These are phyloP conservation scores for Notocelia uddmanniana DNA, from an alignment of 2,888 invertebrate species.

Conservation along the genomic window DNA sequence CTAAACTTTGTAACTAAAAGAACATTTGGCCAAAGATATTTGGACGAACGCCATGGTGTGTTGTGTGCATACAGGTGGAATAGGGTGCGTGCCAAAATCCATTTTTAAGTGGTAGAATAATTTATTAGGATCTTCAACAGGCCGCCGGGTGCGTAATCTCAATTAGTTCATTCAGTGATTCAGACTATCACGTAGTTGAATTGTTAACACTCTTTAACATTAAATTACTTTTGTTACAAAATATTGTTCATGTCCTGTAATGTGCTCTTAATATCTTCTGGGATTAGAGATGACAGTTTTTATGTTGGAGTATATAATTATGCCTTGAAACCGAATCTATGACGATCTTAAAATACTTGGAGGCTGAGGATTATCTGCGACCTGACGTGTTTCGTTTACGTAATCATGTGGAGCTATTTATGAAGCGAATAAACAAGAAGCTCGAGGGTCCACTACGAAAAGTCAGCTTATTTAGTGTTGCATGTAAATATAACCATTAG, in stretches of 20 bases:
- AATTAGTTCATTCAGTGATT: slow-evolving; percentile 25
- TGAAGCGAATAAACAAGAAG: background rate
- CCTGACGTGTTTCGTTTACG: background rate
- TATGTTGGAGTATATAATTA: too few species aligned
- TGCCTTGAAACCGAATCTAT: too few species aligned
- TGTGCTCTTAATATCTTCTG: background rate
- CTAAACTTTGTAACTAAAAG: background rate
- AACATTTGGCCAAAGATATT: slow-evolving; percentile 5
- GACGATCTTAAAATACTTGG: too few species aligned
- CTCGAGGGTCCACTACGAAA: background rate
- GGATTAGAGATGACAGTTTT: too few species aligned
- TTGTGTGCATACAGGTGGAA: slow-evolving; percentile 35
- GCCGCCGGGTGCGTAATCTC: slow-evolving; percentile 13
- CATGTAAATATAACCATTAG: background rate
- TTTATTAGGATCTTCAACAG: slow-evolving; percentile 20
- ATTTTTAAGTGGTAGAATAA: slow-evolving; percentile 33
- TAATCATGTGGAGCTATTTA: background rate
- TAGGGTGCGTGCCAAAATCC: slow-evolving; percentile 42
- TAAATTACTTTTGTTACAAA: background rate
- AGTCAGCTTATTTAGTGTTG: background rate
- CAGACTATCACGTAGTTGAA: background rate
- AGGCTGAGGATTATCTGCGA: background rate
- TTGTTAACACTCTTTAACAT: background rate
- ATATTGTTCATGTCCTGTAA: background rate
- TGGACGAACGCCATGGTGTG: slow-evolving; percentile 42